These are phyloP conservation scores for Drosophila helvetica DNA, from an alignment of 2,888 invertebrate species.

Conservation along the genomic window DNA sequence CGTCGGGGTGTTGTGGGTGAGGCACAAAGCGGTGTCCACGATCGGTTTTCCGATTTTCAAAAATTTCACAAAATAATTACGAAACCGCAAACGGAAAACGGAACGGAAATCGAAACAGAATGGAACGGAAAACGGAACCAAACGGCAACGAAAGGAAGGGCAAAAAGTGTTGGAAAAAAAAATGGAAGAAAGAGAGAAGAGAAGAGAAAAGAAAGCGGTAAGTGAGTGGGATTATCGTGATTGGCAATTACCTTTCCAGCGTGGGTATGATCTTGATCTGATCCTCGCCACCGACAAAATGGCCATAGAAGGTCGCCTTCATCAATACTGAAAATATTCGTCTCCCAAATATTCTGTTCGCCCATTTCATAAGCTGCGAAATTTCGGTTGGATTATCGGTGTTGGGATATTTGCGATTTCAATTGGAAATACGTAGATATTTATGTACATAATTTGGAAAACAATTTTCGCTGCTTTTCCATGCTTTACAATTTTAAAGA, in stretches of 20 bases:
- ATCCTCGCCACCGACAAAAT: constrained; percentile 99
- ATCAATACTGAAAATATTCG: constrained; percentile 92
- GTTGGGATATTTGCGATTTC: not conserved
- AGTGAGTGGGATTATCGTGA: constrained; percentile 58
- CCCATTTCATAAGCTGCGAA: constrained; percentile 92
- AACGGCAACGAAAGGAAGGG: constrained; percentile 31
- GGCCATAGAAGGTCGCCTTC: constrained; percentile 98
- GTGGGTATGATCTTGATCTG: constrained; percentile 93
- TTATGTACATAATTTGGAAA: no score
- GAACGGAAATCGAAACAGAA: constrained; percentile 16
- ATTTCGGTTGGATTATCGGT: constrained; percentile 23
- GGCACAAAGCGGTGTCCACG: constrained; percentile 6
- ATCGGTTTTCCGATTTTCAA: constrained; percentile 18
- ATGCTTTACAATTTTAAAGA: not conserved
- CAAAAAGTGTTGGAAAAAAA: constrained; percentile 57
- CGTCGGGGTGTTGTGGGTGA: not conserved
- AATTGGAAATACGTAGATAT: no score
- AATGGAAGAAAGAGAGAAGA: constrained; percentile 64
- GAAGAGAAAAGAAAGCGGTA: constrained; percentile 54
- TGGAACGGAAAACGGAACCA: constrained; percentile 20
- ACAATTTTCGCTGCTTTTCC: no score
- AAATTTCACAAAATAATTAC: constrained; percentile 7
- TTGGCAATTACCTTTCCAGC: constrained; percentile 87
- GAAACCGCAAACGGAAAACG: constrained; percentile 23
- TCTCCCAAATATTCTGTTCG: constrained; percentile 91